A percentile compares a stretch with the other conserved stretches of the same genome.
Conservation (phyloP, 2,888 invertebrate species). For the Lymantria dispar region DNA sequence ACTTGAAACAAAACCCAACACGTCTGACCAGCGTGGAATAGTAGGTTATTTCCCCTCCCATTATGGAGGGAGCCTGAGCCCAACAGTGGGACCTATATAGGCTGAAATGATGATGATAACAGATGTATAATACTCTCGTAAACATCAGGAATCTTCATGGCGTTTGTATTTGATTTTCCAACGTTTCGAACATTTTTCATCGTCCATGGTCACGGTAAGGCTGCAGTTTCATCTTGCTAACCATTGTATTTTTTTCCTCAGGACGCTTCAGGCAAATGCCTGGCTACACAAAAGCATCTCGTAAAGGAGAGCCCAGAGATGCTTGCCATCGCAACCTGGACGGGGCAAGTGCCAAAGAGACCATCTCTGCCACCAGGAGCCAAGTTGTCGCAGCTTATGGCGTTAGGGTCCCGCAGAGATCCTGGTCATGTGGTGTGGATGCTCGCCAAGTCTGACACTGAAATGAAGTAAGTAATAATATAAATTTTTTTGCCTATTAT, state of each 20-base stretch:
- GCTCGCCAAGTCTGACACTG: slow-evolving; percentile 88
- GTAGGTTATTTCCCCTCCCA: no score
- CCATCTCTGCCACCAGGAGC: slow-evolving; percentile 88
- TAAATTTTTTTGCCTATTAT: background rate
- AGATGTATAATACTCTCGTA: no score
- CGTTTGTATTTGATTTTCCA: no score
- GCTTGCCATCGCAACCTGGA: slow-evolving; percentile 91
- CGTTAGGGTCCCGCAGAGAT: slow-evolving; percentile 86
- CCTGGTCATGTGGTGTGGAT: slow-evolving; percentile 91
- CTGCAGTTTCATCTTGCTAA: background rate
- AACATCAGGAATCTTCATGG: no score
- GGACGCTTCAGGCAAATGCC: slow-evolving; percentile 77
- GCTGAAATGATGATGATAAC: no score
- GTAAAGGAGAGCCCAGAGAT: slow-evolving; percentile 92
- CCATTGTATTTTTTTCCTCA: slow-evolving; percentile 23
- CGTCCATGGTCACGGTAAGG: no score
- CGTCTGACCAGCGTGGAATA: no score
- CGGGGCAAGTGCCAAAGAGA: slow-evolving; percentile 88
- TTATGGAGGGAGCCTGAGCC: no score
- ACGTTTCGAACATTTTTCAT: no score
- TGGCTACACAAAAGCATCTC: slow-evolving; percentile 79
- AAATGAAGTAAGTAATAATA: slow-evolving; percentile 86
- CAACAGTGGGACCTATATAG: no score
- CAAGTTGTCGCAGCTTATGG: slow-evolving; percentile 88
- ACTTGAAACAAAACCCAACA: no score